Evolutionary conservation across 1,140 invertebrate genomes (phyloP), one percentile per base, ranked within the genome.

Genomic region (Anastrepha ludens): DNA sequence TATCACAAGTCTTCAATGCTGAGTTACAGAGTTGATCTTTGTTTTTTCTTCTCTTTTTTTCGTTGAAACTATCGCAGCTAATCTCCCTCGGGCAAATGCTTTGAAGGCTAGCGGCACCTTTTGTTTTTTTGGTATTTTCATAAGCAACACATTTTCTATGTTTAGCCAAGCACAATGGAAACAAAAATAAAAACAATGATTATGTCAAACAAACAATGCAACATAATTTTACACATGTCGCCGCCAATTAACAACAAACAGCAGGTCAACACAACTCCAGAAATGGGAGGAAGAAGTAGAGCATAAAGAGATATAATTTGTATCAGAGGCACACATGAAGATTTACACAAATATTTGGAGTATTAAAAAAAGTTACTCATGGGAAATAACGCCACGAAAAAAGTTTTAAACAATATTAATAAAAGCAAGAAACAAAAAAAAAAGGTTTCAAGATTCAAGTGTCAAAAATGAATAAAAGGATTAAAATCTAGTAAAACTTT

Each of bases 171-270:
- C 39, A 1, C 11, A 13, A 29, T 29, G 29, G 20, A 70, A 70
- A 70, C 2, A 29, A 44, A 70, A 70, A 70, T 70, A 70, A 70
- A 70, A 39, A 70, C 39, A 70, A 70, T 70, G 41, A 70, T 70
- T 74, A 74, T 74, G 39, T 74, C 67, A 74, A 74, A 74, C 39
- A 41, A 47, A 74, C 67, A 74, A 74, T 74, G 15, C 67, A 47
- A 74, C 67, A 87, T 29, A n/a, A 74, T 87, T 87, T 87, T 87
- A 87, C 86, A 87, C 86, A 87, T 87, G 86, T 87, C 86, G 64
- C 86, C 85, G 85, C 85, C 64, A 87, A 87, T 87, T 87, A 87
- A 87, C 13, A 60, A 59, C 81, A 85, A 85, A 58, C 44, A n/a
- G 41, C 67, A 74, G 67, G 67, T 74, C 67, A 47, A 15, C 1